Base-by-base conservation (phyloP, 2,113 vertebrate genomes). In the Semnopithecus entellus region DNA sequence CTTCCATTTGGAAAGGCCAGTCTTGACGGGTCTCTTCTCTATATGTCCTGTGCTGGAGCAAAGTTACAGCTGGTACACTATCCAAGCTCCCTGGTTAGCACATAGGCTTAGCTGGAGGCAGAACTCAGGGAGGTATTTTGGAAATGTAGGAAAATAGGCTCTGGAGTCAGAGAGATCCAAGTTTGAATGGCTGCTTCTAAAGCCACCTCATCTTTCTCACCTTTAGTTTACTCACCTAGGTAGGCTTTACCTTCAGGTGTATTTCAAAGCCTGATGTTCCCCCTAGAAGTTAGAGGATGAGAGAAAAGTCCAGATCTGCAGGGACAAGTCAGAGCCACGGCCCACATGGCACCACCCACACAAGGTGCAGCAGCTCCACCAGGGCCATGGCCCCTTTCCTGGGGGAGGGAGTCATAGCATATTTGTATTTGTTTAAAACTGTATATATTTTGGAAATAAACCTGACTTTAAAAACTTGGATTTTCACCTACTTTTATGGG, bases 291-390 rank as follows among this genome's bases (percentile, higher is more conserved):
- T 30, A 76, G 35, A 80, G 5, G 35, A 12, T 38, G 38, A 75
- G 61, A 25, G 75, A 22, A 43, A 32, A 87, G 25, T 18, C 7
- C 17, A 48, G 27, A 16, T 27, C n/a, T 16, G 0, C 20, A 20
- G 48, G 70, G 43, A 27, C 11, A n/a, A 35, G 20, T 14, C 23
- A 22, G 22, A 52, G 8, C 4, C 0, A 11, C 0, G 16, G 3
- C 18, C 45, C 35, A 32, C 0, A 5, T 25, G 17, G n/a, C 45
- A 18, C 43, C 20, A 22, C 72, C 8, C 25, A 43, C 66, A 5
- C 43, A 11, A 0, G 48, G 16, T 1, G 0, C 30, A 4, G 35
- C 43, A 3, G 35, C 32, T 40, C 5, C 17, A 14, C 17, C 0
- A 2, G 18, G 18, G 32, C 25, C 35, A 1, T 43, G 11, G 35